A percentile compares a stretch with the other conserved stretches of the same genome.
Evolutionary conservation across 2,113 vertebrate species (phyloP).

Genomic region (Physeter macrocephalus): DNA sequence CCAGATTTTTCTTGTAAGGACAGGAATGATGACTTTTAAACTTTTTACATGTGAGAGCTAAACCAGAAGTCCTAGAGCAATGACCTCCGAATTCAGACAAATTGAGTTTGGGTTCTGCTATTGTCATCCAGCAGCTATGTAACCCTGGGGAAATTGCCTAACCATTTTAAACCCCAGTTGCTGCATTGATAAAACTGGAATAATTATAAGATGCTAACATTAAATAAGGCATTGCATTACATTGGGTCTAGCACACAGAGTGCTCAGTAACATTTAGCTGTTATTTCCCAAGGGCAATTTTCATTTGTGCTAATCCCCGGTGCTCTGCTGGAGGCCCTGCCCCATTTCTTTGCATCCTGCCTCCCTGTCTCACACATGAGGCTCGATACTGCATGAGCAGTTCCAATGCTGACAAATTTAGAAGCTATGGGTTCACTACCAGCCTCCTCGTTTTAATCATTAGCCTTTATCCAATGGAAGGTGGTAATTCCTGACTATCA

Average conservation of each 20-base stretch:
- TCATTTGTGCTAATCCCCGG: background rate
- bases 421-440: background rate
- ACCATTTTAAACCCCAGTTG: background rate
- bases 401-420: background rate
- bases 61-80: background rate
- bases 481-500: background rate
- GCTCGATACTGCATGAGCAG: background rate
- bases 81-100: background rate
- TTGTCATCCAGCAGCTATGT: background rate
- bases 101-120: background rate
- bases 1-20: background rate
- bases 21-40: background rate
- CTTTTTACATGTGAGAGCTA: background rate
- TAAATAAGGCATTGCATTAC: constrained; percentile 8
- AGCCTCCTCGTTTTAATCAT: background rate
- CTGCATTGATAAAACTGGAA: constrained; percentile 15
- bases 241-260: background rate
- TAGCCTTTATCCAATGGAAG: background rate
- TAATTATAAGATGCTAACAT: constrained; percentile 53
- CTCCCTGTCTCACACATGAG: background rate
- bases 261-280: background rate
- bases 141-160: constrained; percentile 16
- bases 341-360: background rate
- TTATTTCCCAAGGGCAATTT: constrained; percentile 48
- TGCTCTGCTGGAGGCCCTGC: background rate